Evolutionary conservation across 2,888 invertebrate species (phyloP), one percentile per base, ranked within the genome.

Genomic region (Catocala nupta): DNA sequence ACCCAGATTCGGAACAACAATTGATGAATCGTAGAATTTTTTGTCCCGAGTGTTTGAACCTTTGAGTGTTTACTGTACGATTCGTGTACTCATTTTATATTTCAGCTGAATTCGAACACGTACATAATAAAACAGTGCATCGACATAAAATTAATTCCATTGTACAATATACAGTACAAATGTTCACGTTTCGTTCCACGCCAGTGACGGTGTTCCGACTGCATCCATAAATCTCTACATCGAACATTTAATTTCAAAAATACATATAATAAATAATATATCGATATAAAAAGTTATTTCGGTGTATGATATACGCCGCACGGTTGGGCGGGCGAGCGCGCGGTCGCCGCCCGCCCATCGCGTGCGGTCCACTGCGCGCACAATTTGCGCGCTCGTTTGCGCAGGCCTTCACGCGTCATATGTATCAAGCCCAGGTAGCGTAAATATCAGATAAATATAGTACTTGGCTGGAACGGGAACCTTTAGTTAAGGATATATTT

Each of bases 301-400:
- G 56, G 66, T 66, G 62, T 64, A 16, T 54, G 49, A 50, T 69
- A 45, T 56, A 12, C 25, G 39, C 5, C 33, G 44, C 10, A 47
- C 65, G 65, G 68, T 47, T 50, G 66, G 63, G 62, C 63, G 65
- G 45, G 55, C 59, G 54, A 44, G 49, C 36, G 58, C 2, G 55
- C 55, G 47, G 45, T 55, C 55, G 51, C 49, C 58, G 70, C 58
- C 42, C 58, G 49, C 42, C 55, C 53, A 45, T 10, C 49, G 39
- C 58, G 59, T 66, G 61, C 69, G 61, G 60, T 62, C 66, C 59
- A 65, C 36, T 58, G 74, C 69, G 73, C 66, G 61, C 55, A 56
- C 70, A 63, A 58, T 70, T 75, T 59, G 63, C 59, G 59, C 50
- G 62, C 65, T 68, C 45, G 59, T 42, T 43, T 45, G 61, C 65